phyloP scores from a whole-genome alignment of 2,797 vertebrate genomes.

The Salarias fasciatus region DNA sequence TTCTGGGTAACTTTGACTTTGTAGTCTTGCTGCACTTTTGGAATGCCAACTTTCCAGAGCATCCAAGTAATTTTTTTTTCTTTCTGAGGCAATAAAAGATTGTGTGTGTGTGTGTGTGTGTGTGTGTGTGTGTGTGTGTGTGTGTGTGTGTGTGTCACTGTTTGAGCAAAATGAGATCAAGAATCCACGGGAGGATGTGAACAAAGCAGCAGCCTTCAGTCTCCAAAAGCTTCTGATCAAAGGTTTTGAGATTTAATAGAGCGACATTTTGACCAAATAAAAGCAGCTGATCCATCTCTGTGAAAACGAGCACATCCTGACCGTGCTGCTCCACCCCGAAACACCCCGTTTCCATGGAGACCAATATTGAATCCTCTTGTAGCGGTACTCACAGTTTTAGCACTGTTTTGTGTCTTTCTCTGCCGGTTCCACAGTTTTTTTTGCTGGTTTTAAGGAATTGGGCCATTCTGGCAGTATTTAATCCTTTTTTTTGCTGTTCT shows the following conservation, averaged over 20 bases:
- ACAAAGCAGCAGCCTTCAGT: constrained; percentile 50
- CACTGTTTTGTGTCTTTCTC: too few relatives aligned
- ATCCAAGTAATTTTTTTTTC: too few relatives aligned
- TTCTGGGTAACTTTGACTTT: too few relatives aligned
- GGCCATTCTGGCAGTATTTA: too few relatives aligned
- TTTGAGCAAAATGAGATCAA: constrained; percentile 55
- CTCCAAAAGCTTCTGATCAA: constrained; percentile 59
- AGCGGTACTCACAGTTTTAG: constrained; percentile 26
- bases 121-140: too few relatives aligned
- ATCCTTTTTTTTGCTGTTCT: too few relatives aligned
- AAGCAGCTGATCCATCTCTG: too few relatives aligned
- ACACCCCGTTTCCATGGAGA: constrained; percentile 48
- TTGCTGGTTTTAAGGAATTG: too few relatives aligned
- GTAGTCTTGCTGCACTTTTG: constrained; percentile 12
- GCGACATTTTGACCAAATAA: constrained; percentile 22
- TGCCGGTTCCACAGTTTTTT: too few relatives aligned
- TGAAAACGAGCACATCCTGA: too few relatives aligned
- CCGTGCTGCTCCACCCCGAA: too few relatives aligned
- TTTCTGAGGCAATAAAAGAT: constrained; percentile 22
- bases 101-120: too few relatives aligned
- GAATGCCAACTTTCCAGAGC: constrained; percentile 10
- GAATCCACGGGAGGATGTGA: constrained; percentile 40
- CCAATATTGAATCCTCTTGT: constrained; percentile 50
- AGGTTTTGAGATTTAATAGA: constrained; percentile 50
- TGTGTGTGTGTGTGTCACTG: constrained; percentile 33